phyloP scores from a whole-genome alignment of 2,113 vertebrate genomes.

The Mastomys coucha region DNA sequence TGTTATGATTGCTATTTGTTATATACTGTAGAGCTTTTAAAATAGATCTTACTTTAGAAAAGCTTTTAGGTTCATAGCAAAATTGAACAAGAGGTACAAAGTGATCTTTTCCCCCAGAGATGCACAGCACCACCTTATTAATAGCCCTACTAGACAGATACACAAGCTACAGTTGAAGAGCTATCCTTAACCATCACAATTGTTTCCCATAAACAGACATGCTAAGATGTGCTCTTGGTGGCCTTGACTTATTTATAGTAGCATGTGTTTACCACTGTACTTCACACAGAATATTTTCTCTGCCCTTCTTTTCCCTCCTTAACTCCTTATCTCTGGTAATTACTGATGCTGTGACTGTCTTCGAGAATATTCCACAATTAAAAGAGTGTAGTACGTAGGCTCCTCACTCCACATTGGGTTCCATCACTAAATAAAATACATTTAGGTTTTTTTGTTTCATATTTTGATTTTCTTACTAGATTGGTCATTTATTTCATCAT shows the following conservation, averaged over 20 bases:
- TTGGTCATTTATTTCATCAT: not conserved
- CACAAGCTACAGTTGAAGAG: not conserved
- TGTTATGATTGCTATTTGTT: not conserved
- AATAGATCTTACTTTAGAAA: not conserved
- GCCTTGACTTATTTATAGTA: not conserved
- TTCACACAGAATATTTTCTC: not conserved
- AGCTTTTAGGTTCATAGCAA: not conserved
- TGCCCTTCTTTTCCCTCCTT: not conserved
- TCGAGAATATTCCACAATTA: not conserved
- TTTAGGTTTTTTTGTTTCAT: not conserved
- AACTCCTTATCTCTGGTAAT: not conserved
- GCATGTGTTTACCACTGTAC: not conserved
- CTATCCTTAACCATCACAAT: not conserved
- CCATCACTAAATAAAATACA: not conserved
- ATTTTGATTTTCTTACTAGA: not conserved
- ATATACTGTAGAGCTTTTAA: not conserved
- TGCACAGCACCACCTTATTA: not conserved
- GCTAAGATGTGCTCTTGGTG: no score
- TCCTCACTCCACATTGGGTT: not conserved
- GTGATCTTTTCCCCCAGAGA: no score
- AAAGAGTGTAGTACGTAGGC: not conserved
- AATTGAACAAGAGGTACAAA: not conserved
- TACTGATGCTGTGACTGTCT: not conserved
- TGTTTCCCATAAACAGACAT: not conserved
- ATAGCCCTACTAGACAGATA: no score